Base-by-base conservation (phyloP, 2,888 invertebrate genomes). In the Leucozona laternaria region DNA sequence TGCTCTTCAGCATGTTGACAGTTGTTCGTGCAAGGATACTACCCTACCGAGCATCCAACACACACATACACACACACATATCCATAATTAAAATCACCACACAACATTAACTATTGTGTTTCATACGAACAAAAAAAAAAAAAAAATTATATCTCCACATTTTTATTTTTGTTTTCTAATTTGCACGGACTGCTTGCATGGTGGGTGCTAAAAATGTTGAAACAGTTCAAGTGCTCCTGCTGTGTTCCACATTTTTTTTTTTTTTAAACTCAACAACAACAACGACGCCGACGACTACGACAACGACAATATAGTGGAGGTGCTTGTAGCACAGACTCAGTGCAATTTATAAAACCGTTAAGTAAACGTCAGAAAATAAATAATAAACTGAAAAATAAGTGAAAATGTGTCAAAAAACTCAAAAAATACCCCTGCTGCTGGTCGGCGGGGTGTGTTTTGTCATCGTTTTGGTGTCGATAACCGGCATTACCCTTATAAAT, bases 381-480 rank as follows among this genome's bases (percentile, higher is more conserved):
- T n/a, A 28, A 31, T 4, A 50, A 45, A 17, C 13, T n/a, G 45
- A 5, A 28, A 31, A 53, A 60, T 55, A 28, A 25, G 11, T 75
- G 8, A 83, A 79, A 88, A 92, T 92, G 92, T 92, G 92, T 80
- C 90, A 90, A 37, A 92, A 92, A 89, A 91, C 90, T 68, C 90
- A 91, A 57, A 92, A 92, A 88, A 90, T 92, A 77, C 92, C 92
- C 22, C 50, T 91, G 72, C 89, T 92, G 80, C 89, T 92, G 79
- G 91, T 93, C 81, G 92, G 92, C 60, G 92, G 93, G 68, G 90
- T 93, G 50, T 90, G 93, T 76, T 93, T 93, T 34, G 92, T 93
- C 55, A 92, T 94, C 83, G 90, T 94, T 10, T 91, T 94, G 80
- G 93, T 94, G 90, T 93, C 93, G 22, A 92, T 93, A 90, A 93